phyloP scores from a whole-genome alignment of 2,113 vertebrate species.

The Cheilinus undulatus region DNA sequence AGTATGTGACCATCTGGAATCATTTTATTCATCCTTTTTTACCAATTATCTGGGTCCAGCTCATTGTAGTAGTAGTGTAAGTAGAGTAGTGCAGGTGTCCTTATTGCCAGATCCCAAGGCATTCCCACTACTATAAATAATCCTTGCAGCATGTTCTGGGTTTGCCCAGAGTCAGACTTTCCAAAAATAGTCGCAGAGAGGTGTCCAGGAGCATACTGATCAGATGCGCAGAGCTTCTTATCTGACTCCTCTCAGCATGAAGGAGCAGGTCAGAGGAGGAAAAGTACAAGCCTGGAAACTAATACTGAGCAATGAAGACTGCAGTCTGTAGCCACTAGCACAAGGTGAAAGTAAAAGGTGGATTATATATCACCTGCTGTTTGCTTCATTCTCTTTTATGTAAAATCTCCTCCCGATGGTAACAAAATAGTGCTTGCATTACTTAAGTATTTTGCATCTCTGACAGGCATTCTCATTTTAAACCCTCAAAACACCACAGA shows the following conservation, averaged over 20 bases:
- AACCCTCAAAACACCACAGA: background rate
- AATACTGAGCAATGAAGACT: background rate
- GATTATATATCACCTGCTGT: background rate
- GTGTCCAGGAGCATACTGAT: conserved; percentile 48
- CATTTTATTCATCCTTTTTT: conserved; percentile 10
- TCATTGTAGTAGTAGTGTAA: conserved; percentile 9
- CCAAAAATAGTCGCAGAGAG: conserved; percentile 58
- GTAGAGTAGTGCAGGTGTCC: conserved; percentile 7
- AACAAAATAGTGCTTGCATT: background rate
- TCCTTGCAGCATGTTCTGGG: conserved; percentile 31
- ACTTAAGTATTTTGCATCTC: background rate
- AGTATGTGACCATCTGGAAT: background rate
- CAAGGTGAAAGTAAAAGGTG: background rate
- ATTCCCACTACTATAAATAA: conserved; percentile 52
- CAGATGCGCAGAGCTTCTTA: conserved; percentile 33
- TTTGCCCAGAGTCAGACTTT: conserved; percentile 47
- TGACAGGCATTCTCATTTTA: background rate
- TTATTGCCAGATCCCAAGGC: conserved; percentile 35
- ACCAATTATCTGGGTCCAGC: background rate
- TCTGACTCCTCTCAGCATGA: conserved; percentile 51
- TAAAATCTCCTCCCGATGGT: background rate
- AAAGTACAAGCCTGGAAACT: background rate
- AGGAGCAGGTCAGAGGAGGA: conserved; percentile 1
- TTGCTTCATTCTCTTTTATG: background rate
- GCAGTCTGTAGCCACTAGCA: background rate